phyloP scores from a whole-genome alignment of 2,113 vertebrate genomes.

The Gila orcuttii region DNA sequence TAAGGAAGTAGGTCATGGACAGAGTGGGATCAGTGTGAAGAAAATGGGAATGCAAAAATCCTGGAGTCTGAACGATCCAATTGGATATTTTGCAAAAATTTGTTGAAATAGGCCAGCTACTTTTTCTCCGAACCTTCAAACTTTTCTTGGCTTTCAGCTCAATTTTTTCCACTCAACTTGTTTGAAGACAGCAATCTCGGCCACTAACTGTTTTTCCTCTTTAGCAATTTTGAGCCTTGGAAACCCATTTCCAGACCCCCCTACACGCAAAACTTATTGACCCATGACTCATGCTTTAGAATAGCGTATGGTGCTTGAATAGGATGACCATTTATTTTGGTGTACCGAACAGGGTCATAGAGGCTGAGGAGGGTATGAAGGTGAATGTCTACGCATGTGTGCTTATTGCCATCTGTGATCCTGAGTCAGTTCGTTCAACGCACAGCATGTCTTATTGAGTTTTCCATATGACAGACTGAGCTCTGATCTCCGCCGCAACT shows the following conservation, averaged over 20 bases:
- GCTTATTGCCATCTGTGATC: conserved; percentile 65
- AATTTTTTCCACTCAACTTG: not conserved
- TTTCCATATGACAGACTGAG: conserved; percentile 39
- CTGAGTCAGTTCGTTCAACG: conserved; percentile 60
- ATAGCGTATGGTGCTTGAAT: conserved; percentile 36
- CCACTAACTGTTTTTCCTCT: not conserved
- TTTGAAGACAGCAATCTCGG: not conserved
- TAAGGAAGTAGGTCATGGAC: conserved; percentile 55
- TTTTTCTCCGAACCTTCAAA: not conserved
- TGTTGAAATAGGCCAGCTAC: not conserved
- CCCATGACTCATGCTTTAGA: conserved; percentile 1
- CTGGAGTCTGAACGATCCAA: not conserved
- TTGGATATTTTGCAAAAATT: not conserved
- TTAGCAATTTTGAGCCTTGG: not conserved
- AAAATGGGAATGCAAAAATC: not conserved
- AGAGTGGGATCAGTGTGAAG: not conserved
- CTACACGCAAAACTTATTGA: not conserved
- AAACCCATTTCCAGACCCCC: not conserved
- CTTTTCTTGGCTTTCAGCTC: not conserved
- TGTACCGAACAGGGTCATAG: not conserved
- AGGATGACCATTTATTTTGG: conserved; percentile 47
- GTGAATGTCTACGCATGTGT: conserved; percentile 66
- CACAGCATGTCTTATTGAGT: conserved; percentile 43
- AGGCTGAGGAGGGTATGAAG: conserved; percentile 32
- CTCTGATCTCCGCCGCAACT: not conserved